Conservation (phyloP, 1,140 invertebrate genomes). For the Panonychus citri region DNA sequence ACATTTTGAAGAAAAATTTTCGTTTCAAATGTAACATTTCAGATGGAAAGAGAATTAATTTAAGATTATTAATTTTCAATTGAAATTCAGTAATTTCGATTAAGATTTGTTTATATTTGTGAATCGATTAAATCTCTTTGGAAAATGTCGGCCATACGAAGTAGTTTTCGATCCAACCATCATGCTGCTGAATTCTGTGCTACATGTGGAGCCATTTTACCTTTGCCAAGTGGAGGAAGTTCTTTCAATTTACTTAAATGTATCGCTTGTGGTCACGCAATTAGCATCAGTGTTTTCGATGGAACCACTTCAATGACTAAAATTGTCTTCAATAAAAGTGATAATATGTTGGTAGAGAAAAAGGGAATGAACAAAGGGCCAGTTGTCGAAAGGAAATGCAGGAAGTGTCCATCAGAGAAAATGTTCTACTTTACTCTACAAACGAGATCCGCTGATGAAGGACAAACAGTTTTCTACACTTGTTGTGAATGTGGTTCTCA, state of each 20-base stretch:
- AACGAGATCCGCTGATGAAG: constrained; percentile 88
- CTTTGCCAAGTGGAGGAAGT: constrained; percentile 25
- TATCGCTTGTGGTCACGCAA: neutral
- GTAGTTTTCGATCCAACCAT: neutral
- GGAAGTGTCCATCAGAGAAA: constrained; percentile 62
- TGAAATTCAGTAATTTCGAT: no score
- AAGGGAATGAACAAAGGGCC: constrained; percentile 41
- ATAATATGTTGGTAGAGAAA: constrained; percentile 18
- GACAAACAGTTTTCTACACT: constrained; percentile 92
- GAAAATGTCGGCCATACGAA: no score
- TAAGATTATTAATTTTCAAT: no score
- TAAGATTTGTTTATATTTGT: no score
- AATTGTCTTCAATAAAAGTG: constrained; percentile 34
- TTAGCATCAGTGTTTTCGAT: constrained; percentile 5
- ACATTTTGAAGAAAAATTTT: no score
- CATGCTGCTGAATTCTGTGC: constrained; percentile 41
- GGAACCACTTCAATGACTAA: constrained; percentile 35
- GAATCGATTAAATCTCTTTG: no score
- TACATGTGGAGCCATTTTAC: constrained; percentile 53
- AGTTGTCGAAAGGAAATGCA: constrained; percentile 59
- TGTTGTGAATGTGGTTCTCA: constrained; percentile 53
- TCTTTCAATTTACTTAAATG: constrained; percentile 30
- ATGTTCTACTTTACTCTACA: constrained; percentile 82
- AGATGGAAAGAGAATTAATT: no score
- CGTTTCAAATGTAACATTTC: no score